Evolutionary conservation across 1,140 invertebrate genomes (phyloP).

Genomic region (Heliconius himera): DNA sequence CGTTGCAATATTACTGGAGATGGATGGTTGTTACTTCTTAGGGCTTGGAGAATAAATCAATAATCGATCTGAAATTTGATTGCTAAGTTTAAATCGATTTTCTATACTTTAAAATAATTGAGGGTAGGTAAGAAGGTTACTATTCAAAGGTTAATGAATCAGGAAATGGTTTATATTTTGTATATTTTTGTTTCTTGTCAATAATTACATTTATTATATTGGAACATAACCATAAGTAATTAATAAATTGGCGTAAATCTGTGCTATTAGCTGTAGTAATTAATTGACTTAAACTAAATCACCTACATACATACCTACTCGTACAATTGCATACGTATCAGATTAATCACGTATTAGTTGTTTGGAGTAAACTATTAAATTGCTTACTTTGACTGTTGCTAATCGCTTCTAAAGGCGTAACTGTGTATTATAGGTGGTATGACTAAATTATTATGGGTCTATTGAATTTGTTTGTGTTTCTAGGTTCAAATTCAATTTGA

Average conservation of each 20-base stretch:
- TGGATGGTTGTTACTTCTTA: no score
- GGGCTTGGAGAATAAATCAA: no score
- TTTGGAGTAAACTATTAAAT: not conserved
- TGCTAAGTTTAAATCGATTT: no score
- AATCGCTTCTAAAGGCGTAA: not conserved
- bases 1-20: no score
- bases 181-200: no score
- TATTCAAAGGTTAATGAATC: no score
- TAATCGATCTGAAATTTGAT: no score
- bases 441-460: not conserved
- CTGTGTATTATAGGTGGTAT: not conserved
- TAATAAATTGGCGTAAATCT: not conserved
- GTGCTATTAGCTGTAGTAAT: not conserved
- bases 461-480: not conserved
- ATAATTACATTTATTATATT: no score
- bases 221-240: not conserved
- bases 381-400: slow-evolving; percentile 14
- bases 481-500: not conserved
- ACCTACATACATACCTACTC: not conserved
- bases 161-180: no score
- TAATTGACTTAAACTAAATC: not conserved
- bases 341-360: slow-evolving; percentile 7
- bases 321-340: not conserved
- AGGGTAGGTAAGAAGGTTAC: no score
- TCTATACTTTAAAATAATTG: no score